Evolutionary conservation across 2,113 vertebrate genomes (phyloP).

Genomic region (Promerops cafer): DNA sequence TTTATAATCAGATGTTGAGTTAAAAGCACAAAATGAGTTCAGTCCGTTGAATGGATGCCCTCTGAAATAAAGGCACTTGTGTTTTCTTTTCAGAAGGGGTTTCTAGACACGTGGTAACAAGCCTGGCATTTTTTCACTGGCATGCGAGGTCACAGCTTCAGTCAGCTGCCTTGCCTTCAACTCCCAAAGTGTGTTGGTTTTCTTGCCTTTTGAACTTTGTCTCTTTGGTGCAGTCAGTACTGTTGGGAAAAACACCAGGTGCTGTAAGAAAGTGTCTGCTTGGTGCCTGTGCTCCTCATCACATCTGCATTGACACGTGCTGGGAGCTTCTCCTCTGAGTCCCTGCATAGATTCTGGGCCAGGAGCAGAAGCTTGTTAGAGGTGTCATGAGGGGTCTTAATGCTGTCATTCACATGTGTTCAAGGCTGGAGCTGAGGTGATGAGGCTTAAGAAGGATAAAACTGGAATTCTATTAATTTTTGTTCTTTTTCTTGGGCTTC

Average conservation of each 20-base stretch:
- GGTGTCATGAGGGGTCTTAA: not conserved
- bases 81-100: not conserved
- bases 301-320: not conserved
- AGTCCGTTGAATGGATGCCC: not conserved
- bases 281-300: not conserved
- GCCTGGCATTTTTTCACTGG: not conserved
- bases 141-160: not conserved
- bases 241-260: not conserved
- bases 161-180: not conserved
- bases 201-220: not conserved
- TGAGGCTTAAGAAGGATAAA: not conserved
- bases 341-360: not conserved
- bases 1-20: not conserved
- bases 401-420: not conserved
- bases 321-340: not conserved
- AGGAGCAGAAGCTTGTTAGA: not conserved
- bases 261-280: not conserved
- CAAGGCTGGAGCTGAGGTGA: not conserved
- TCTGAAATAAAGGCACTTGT: not conserved
- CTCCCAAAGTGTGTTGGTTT: not conserved
- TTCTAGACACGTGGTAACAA: not conserved
- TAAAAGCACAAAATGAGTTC: not conserved
- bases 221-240: not conserved
- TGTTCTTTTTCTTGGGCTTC: not conserved
- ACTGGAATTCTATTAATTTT: not conserved